phyloP scores from a whole-genome alignment of 64 coral and sea anemone genomes.

The Montipora foliosa region DNA sequence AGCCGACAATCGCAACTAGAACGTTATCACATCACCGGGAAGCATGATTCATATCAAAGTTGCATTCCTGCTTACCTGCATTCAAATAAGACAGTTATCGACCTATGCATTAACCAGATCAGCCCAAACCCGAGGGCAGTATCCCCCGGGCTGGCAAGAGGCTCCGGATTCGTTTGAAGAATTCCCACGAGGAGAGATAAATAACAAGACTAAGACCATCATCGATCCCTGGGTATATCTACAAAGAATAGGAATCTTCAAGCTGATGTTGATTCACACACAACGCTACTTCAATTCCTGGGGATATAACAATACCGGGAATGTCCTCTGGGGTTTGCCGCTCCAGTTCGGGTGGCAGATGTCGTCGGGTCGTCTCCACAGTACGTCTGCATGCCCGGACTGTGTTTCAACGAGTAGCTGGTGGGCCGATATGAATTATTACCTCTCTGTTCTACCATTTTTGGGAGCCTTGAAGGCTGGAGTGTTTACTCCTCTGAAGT shows the following conservation, averaged over 20 bases:
- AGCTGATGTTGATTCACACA: constrained; percentile 67
- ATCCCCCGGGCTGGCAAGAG: constrained; percentile 70
- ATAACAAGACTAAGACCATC: constrained; percentile 24
- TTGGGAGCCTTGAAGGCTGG: constrained; percentile 82
- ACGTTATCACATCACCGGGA: not conserved
- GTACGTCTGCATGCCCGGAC: not conserved
- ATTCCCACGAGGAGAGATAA: constrained; percentile 58
- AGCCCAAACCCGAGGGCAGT: not conserved
- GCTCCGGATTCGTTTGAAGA: constrained; percentile 56
- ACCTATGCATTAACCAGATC: constrained; percentile 3
- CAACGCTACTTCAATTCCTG: constrained; percentile 65
- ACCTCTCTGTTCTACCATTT: constrained; percentile 82
- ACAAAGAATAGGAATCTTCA: constrained; percentile 79
- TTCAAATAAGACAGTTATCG: constrained; percentile 5
- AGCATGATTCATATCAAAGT: not conserved
- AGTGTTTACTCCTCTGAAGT: constrained; percentile 6
- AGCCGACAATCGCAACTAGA: not conserved
- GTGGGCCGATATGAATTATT: constrained; percentile 98
- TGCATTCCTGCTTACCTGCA: not conserved
- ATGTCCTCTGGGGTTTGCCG: constrained; percentile 90
- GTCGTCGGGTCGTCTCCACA: constrained; percentile 48
- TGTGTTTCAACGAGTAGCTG: constrained; percentile 76
- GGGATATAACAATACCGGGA: constrained; percentile 90
- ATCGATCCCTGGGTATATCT: constrained; percentile 81
- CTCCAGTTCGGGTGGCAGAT: constrained; percentile 92